These are phyloP conservation scores for Melangyna quadrimaculata DNA, from an alignment of 2,888 invertebrate species.

Conservation along the genomic window DNA sequence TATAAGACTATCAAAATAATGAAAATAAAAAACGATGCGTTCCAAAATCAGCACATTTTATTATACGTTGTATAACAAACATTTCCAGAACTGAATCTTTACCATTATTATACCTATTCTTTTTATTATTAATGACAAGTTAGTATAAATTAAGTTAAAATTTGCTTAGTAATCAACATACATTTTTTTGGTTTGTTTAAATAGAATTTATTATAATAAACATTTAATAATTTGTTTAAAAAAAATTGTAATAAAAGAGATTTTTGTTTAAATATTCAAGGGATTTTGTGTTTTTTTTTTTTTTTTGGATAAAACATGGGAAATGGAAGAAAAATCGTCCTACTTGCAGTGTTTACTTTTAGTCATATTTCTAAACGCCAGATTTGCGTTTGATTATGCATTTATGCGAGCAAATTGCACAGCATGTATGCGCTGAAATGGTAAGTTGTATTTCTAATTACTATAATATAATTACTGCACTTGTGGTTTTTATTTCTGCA, in stretches of 20 bases:
- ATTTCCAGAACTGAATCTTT: constrained; percentile 48
- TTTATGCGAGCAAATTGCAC: no score
- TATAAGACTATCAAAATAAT: not conserved
- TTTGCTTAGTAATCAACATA: constrained; percentile 25
- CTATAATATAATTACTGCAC: no score
- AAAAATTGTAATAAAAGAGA: constrained; percentile 47
- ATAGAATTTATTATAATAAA: not conserved
- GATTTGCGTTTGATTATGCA: no score
- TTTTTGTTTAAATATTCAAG: constrained; percentile 35
- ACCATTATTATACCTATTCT: constrained; percentile 19
- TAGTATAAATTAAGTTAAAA: constrained; percentile 29
- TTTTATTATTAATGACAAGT: constrained; percentile 13
- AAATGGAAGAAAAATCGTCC: not conserved
- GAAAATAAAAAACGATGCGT: constrained; percentile 17
- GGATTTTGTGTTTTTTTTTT: not conserved
- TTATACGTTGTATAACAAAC: constrained; percentile 24
- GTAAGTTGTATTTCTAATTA: no score
- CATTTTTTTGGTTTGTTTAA: not conserved
- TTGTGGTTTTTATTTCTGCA: no score
- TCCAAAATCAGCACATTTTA: constrained; percentile 31
- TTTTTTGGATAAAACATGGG: not conserved
- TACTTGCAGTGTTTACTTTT: no score
- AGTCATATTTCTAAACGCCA: no score
- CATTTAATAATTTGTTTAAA: constrained; percentile 35
- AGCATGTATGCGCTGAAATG: no score